Conservation (phyloP, 2,888 invertebrate species). For the Ophraella communa region DNA sequence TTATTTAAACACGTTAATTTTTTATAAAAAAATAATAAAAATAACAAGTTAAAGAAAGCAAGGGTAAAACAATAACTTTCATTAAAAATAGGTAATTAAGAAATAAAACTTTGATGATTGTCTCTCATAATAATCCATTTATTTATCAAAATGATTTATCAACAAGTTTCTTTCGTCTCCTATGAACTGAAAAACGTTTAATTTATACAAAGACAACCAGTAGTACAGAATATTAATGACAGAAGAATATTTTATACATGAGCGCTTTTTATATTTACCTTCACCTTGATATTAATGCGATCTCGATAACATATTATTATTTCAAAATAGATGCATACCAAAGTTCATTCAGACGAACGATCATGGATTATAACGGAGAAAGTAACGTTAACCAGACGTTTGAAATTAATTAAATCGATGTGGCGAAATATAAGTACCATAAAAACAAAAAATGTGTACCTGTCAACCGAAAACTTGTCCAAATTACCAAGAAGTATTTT, state of each 20-base stretch:
- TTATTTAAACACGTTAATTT: no score
- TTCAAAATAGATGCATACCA: neutral
- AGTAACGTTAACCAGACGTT: neutral
- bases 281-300: neutral
- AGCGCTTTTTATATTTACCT: neutral
- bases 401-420: neutral
- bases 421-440: neutral
- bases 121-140: no score
- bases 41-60: no score
- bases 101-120: no score
- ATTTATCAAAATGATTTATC: neutral
- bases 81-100: no score
- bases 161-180: neutral
- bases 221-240: neutral
- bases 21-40: no score
- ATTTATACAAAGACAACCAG: neutral
- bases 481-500: neutral
- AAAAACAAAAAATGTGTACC: neutral
- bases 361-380: neutral
- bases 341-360: neutral
- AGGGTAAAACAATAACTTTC: no score
- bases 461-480: constrained; percentile 3
- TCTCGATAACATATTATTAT: neutral
- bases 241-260: neutral
- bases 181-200: neutral